phyloP scores from a whole-genome alignment of 30 jellyfish, hydroid and myxozoan species.

The Aurelia sp. region DNA sequence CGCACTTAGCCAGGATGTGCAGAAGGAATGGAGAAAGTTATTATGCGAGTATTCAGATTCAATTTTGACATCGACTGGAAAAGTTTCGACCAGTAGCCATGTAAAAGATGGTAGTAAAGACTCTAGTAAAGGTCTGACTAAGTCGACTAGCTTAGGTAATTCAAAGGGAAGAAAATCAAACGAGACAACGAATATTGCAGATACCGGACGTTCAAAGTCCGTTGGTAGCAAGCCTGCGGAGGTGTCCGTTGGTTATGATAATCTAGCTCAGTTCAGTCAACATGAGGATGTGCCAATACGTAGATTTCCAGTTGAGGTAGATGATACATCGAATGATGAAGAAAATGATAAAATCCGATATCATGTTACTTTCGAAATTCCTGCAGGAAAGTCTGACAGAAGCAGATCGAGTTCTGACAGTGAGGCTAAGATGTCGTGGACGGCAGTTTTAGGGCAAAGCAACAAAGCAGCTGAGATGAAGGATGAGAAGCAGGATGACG shows the following conservation, averaged over 20 bases:
- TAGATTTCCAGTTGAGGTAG: neutral
- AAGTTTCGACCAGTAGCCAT: neutral
- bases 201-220: too few relatives aligned
- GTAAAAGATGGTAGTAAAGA: neutral
- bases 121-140: too few relatives aligned
- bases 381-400: too few relatives aligned
- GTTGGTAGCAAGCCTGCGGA: neutral
- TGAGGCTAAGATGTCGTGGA: too few relatives aligned
- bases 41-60: neutral
- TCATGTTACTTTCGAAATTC: neutral
- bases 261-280: neutral
- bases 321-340: neutral
- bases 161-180: too few relatives aligned
- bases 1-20: constrained; percentile 56
- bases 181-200: too few relatives aligned
- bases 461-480: too few relatives aligned
- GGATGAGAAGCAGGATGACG: neutral
- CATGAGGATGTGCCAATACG: neutral
- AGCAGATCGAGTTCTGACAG: too few relatives aligned
- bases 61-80: constrained; percentile 27
- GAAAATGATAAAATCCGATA: neutral
- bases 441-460: too few relatives aligned
- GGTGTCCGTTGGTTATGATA: neutral
- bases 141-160: too few relatives aligned
- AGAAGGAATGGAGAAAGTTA: constrained; percentile 63